Evolutionary conservation across 2,888 invertebrate genomes (phyloP).

Genomic region (Agrochola lota): DNA sequence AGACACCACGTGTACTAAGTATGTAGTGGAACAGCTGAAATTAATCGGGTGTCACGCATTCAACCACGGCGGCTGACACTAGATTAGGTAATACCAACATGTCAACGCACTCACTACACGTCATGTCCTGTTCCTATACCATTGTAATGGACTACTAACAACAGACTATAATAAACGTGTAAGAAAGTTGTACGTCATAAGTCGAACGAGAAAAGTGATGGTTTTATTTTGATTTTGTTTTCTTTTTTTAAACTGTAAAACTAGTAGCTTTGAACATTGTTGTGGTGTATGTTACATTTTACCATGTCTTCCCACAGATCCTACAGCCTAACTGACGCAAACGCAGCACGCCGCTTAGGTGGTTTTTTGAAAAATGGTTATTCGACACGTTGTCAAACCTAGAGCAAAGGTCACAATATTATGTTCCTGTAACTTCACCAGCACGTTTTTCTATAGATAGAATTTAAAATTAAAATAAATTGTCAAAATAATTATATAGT

Average conservation of each 20-base stretch:
- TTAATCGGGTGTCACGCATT: constrained; percentile 53
- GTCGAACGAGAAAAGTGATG: background rate
- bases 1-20: background rate
- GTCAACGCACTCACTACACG: constrained; percentile 37
- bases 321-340: background rate
- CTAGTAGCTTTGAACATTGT: background rate
- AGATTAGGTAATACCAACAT: constrained; percentile 54
- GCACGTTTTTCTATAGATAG: background rate
- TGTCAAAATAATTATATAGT: no score
- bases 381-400: background rate
- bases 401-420: background rate
- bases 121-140: background rate
- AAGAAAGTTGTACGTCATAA: background rate
- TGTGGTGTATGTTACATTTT: background rate
- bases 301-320: background rate
- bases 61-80: constrained; percentile 34
- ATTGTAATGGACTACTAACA: constrained; percentile 1
- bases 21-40: constrained; percentile 14
- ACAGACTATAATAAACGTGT: background rate
- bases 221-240: background rate
- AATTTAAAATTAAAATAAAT: background rate
- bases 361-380: background rate
- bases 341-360: no score
- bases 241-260: background rate
- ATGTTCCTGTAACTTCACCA: background rate